A percentile compares a stretch with the other conserved stretches of the same genome.
phyloP scores from a whole-genome alignment of 2,888 invertebrate genomes.

The Dioctria linearis region DNA sequence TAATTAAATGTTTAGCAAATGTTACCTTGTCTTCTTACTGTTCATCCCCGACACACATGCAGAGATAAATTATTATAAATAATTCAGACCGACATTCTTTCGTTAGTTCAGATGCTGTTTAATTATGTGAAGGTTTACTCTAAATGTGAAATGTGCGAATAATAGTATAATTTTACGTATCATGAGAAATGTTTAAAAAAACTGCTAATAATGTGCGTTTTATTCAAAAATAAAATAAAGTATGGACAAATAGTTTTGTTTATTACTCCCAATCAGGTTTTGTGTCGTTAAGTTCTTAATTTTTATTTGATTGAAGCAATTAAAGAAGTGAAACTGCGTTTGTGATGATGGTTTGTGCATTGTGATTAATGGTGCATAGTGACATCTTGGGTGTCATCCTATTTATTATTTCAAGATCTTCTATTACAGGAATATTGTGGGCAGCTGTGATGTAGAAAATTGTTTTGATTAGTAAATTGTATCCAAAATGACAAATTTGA shows the following conservation, averaged over 20 bases:
- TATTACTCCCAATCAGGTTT: slow-evolving; percentile 12
- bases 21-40: slow-evolving; percentile 50
- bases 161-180: slow-evolving; percentile 34
- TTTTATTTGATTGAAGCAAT: not conserved
- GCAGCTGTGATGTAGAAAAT: no score
- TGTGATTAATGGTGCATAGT: slow-evolving; percentile 29
- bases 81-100: slow-evolving; percentile 19
- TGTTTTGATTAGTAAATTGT: no score
- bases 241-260: slow-evolving; percentile 29
- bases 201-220: slow-evolving; percentile 38
- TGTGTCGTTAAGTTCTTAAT: slow-evolving; percentile 39
- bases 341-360: slow-evolving; percentile 14
- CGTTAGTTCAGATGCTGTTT: slow-evolving; percentile 12
- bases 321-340: slow-evolving; percentile 7
- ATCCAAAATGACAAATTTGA: no score
- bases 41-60: slow-evolving; percentile 40
- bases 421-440: no score
- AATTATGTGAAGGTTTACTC: slow-evolving; percentile 36
- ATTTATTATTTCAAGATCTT: not conserved
- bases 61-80: not conserved
- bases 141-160: slow-evolving; percentile 40
- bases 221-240: slow-evolving; percentile 35
- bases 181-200: slow-evolving; percentile 28
- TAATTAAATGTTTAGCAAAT: slow-evolving; percentile 42
- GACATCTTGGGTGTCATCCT: slow-evolving; percentile 23